Conservation (phyloP, 2,113 vertebrate genomes). For the Perognathus longimembris region DNA sequence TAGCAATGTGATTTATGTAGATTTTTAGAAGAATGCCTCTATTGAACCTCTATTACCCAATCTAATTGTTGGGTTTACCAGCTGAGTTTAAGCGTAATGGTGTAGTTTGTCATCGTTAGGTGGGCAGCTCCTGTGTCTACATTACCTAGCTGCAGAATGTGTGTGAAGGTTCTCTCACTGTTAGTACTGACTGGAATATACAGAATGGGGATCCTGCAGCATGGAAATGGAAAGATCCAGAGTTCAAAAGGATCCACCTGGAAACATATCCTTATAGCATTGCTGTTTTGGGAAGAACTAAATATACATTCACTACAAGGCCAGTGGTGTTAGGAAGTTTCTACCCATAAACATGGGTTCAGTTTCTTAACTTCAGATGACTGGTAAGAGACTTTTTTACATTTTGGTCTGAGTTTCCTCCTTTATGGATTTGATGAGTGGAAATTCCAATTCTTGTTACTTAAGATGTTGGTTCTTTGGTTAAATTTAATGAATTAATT, state of each 20-base stretch:
- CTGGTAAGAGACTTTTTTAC: neutral
- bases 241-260: neutral
- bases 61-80: neutral
- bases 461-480: neutral
- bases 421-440: constrained; percentile 18
- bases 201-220: neutral
- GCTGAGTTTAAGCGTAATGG: constrained; percentile 4
- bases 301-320: neutral
- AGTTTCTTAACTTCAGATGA: neutral
- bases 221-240: neutral
- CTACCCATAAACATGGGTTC: neutral
- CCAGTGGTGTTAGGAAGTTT: neutral
- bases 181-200: neutral
- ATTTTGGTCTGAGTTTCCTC: constrained; percentile 33
- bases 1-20: constrained; percentile 57
- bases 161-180: neutral
- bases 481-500: neutral
- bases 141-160: neutral
- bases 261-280: neutral
- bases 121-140: neutral
- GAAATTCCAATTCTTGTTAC: constrained; percentile 11
- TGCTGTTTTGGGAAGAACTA: neutral
- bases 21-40: constrained; percentile 62
- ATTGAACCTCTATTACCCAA: constrained; percentile 5
- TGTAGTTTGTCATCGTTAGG: constrained; percentile 14